These are phyloP conservation scores for Galeruca laticollis DNA, from an alignment of 2,888 invertebrate genomes.

Conservation along the genomic window DNA sequence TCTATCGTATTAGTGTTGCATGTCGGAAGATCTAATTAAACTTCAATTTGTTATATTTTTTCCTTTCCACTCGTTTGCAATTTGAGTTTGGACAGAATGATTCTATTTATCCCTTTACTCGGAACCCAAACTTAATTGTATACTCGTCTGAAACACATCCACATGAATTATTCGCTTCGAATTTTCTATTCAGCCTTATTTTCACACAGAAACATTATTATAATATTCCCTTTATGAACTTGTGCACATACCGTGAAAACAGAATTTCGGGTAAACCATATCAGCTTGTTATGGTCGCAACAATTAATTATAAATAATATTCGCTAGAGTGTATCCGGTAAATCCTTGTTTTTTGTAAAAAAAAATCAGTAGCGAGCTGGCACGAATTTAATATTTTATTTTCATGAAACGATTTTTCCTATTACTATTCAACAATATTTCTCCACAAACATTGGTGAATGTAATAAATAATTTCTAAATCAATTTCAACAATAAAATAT, in stretches of 20 bases:
- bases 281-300: conserved; percentile 26
- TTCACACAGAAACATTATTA: conserved; percentile 36
- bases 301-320: conserved; percentile 34
- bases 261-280: conserved; percentile 30
- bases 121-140: conserved; percentile 32
- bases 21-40: not conserved
- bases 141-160: conserved; percentile 34
- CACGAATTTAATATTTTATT: too few relatives aligned
- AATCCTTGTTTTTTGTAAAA: too few relatives aligned
- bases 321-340: conserved; percentile 8
- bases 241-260: conserved; percentile 23
- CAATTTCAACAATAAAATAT: too few relatives aligned
- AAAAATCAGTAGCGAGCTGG: too few relatives aligned
- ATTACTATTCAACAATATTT: too few relatives aligned
- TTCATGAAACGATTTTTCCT: too few relatives aligned
- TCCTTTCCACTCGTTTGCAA: not conserved
- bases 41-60: not conserved
- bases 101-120: conserved; percentile 32
- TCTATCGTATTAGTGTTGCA: too few relatives aligned
- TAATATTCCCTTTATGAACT: conserved; percentile 36
- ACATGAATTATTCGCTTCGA: conserved; percentile 33
- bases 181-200: conserved; percentile 37
- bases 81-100: conserved; percentile 27
- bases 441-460: too few relatives aligned
- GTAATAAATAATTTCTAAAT: too few relatives aligned